Evolutionary conservation across 1,140 invertebrate genomes (phyloP).

Genomic region (Hermetia illucens): DNA sequence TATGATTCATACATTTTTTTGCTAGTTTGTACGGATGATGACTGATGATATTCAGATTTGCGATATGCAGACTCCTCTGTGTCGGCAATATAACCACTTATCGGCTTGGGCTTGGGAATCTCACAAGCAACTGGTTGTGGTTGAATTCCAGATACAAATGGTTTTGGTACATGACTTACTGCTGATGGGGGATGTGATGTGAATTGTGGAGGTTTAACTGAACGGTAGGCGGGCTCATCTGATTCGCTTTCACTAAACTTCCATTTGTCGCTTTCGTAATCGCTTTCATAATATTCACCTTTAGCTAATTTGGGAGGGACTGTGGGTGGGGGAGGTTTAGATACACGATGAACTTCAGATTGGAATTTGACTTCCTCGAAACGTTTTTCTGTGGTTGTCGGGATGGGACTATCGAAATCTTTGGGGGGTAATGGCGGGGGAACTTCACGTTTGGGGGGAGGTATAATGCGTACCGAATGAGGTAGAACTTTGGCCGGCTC

Average conservation of each 20-base stretch:
- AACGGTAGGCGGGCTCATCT: constrained; percentile 42
- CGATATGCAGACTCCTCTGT: constrained; percentile 42
- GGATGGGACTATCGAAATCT: constrained; percentile 5
- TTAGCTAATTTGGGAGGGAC: constrained; percentile 46
- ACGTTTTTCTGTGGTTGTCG: constrained; percentile 8
- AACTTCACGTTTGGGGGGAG: constrained; percentile 17
- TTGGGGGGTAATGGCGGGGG: constrained; percentile 7
- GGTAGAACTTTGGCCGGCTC: constrained; percentile 37
- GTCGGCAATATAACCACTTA: constrained; percentile 56
- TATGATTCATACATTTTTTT: too few species aligned
- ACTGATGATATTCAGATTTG: constrained; percentile 22
- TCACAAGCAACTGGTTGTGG: constrained; percentile 33
- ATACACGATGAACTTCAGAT: constrained; percentile 3
- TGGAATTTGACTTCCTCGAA: constrained; percentile 5
- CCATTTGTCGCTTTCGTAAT: constrained; percentile 62
- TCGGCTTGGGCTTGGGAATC: constrained; percentile 34
- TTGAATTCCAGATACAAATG: constrained; percentile 38
- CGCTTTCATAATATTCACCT: constrained; percentile 44
- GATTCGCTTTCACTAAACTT: constrained; percentile 49
- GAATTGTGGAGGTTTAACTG: constrained; percentile 36
- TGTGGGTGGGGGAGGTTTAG: constrained; percentile 34
- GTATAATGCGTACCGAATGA: constrained; percentile 35
- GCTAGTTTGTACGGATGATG: too few species aligned
- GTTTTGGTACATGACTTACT: constrained; percentile 40
- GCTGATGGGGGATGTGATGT: constrained; percentile 32